Base-by-base conservation (phyloP, 2,797 vertebrate genomes). In the Labroides dimidiatus region DNA sequence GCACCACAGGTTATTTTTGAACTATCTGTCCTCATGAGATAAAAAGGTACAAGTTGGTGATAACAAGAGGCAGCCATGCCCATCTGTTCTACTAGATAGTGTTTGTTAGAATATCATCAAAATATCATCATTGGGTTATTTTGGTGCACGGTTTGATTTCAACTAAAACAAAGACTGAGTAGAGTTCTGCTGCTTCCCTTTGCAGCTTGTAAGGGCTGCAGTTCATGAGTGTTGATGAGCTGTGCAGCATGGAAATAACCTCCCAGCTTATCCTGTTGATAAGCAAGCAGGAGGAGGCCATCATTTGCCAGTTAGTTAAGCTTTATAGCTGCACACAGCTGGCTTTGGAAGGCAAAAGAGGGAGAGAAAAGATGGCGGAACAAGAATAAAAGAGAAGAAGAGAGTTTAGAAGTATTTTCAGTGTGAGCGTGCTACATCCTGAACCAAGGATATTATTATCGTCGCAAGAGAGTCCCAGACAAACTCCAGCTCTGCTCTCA, bases 301-400 rank as follows among this genome's bases (percentile, higher is more conserved):
- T 55, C 64, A 60, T 88, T 85, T 84, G 75, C 64, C 88, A 87
- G 81, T 87, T 82, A 81, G 84, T 89, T 85, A 85, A 81, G 87
- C 84, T 87, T 90, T 83, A 82, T 82, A 57, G 81, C 82, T 56
- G 67, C 72, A 70, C 72, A 66, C 57, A 77, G 56, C 77, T 72
- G 61, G 65, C 59, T 55, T 63, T 72, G 27, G 48, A 44, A 54
- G 41, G 75, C 23, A 52, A 50, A 30, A 37, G 37, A 65, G 55
- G 72, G 45, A 27, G 50, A 60, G n/a, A 20, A 51, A 66, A 66
- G 69, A 67, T 54, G 69, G 64, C 54, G 69, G 72, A 79, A 58
- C 60, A 39, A 74, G 58, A 73, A 83, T 63, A 81, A 79, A 76
- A 41, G 64, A 81, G 50, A 65, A 67, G 63, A 68, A 36, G 50